These are phyloP conservation scores for Parasteatoda lunata DNA, from an alignment of 2,888 invertebrate species.

Conservation along the genomic window DNA sequence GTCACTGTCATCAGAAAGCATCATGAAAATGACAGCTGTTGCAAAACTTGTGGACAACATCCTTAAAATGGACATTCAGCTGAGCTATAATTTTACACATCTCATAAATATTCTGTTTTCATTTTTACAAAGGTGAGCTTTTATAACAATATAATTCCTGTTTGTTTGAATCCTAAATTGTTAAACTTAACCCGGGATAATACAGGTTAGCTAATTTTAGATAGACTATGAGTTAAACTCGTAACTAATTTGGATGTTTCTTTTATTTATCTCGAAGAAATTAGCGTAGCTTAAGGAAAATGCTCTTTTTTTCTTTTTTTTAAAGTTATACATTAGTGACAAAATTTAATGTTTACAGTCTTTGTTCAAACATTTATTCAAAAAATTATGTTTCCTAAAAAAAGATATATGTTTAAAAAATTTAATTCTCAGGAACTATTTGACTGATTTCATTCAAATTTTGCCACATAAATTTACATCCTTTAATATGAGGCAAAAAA, in stretches of 20 bases:
- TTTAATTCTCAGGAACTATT: no score
- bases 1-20: constrained; percentile 50
- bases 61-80: constrained; percentile 45
- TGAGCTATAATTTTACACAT: constrained; percentile 49
- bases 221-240: no score
- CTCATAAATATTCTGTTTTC: constrained; percentile 60
- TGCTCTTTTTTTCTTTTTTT: neutral
- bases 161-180: neutral
- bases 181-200: neutral
- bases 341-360: no score
- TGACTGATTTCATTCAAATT: no score
- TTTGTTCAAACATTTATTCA: no score
- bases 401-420: no score
- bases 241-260: neutral
- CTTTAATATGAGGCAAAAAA: no score
- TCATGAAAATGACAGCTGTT: constrained; percentile 50
- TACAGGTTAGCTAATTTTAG: no score
- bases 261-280: neutral
- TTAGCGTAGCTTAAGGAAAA: neutral
- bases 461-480: no score
- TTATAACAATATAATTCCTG: neutral
- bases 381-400: no score
- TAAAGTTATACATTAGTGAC: no score
- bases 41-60: constrained; percentile 45
- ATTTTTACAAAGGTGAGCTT: constrained; percentile 58